phyloP scores from a whole-genome alignment of 2,888 invertebrate genomes.

The Encarsia formosa region DNA sequence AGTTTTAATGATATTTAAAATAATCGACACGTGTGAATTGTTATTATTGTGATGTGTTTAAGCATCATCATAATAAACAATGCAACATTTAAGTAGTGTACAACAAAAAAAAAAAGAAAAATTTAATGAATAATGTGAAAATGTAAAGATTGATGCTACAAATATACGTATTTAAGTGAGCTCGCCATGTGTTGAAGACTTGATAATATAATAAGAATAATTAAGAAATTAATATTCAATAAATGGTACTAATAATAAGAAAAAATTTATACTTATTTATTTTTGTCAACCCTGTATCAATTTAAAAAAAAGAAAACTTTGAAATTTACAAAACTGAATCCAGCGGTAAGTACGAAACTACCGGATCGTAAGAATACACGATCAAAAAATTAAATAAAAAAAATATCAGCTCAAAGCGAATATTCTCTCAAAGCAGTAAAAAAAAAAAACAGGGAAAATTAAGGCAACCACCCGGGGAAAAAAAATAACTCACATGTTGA shows the following conservation, averaged over 20 bases:
- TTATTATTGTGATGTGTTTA: constrained; percentile 8
- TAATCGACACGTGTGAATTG: constrained; percentile 11
- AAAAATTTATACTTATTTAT: constrained; percentile 3
- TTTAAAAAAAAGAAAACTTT: too few relatives aligned
- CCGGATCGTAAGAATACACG: too few relatives aligned
- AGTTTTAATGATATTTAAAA: constrained; percentile 2
- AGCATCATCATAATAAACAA: constrained; percentile 5
- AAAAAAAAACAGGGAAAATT: too few relatives aligned
- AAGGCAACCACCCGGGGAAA: too few relatives aligned
- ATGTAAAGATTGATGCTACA: constrained; percentile 15
- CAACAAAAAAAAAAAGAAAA: constrained; percentile 1
- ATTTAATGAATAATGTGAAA: constrained; percentile 10
- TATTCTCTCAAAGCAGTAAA: too few relatives aligned
- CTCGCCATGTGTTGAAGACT: constrained; percentile 16
- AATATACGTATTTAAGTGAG: constrained; percentile 22
- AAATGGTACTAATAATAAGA: constrained; percentile 21
- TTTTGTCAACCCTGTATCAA: not conserved
- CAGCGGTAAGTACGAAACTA: too few relatives aligned
- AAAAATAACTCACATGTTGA: too few relatives aligned
- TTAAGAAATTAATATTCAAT: constrained; percentile 20
- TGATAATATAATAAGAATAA: constrained; percentile 13
- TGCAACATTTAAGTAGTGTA: constrained; percentile 16
- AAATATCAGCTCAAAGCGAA: too few relatives aligned
- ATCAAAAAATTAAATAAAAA: too few relatives aligned
- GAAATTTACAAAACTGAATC: too few relatives aligned